Conservation (phyloP, 2,888 invertebrate genomes). For the Yponomeuta malinellus region DNA sequence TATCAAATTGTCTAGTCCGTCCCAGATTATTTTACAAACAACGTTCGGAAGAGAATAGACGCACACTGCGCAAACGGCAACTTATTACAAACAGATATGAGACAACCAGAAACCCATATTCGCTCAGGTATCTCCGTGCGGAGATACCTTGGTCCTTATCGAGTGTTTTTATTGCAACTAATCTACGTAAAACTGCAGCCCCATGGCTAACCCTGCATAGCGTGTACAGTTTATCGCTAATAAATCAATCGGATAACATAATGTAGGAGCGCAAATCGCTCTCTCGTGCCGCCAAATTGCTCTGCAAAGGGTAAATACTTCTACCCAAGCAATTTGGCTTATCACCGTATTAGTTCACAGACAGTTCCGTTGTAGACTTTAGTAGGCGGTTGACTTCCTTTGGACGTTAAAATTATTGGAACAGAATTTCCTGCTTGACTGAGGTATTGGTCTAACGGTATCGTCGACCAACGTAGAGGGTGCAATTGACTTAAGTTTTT, state of each 20-base stretch:
- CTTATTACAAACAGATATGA: too few species aligned
- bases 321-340: background rate
- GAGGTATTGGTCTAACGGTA: too few species aligned
- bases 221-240: conserved; percentile 18
- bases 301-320: background rate
- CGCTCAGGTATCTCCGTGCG: background rate
- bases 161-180: background rate
- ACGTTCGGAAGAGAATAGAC: too few species aligned
- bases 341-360: background rate
- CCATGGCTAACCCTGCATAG: background rate
- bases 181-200: background rate
- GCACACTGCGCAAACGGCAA: too few species aligned
- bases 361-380: background rate
- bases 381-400: background rate
- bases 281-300: conserved; percentile 8
- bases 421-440: background rate
- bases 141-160: background rate
- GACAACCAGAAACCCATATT: background rate
- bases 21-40: too few species aligned
- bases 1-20: too few species aligned
- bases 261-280: conserved; percentile 6
- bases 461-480: too few species aligned
- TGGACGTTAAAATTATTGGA: background rate
- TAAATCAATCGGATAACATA: conserved; percentile 18
- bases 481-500: too few species aligned